A percentile compares a stretch with the other conserved stretches of the same genome.
These are phyloP conservation scores for Pomatorhinus ruficollis DNA, from an alignment of 2,113 vertebrate genomes.

Conservation along the genomic window DNA sequence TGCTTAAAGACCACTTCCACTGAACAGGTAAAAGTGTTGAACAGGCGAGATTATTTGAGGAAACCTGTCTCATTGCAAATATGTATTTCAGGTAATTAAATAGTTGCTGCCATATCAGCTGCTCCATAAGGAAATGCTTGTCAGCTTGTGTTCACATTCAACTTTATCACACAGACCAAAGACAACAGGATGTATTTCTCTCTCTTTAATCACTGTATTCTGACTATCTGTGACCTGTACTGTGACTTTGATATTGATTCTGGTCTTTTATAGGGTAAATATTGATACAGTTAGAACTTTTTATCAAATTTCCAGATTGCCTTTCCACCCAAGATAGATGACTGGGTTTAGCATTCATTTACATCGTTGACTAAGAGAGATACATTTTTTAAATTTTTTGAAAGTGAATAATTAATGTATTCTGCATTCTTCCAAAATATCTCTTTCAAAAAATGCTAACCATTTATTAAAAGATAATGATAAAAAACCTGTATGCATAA, in stretches of 20 bases:
- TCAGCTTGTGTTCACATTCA: not conserved
- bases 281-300: not conserved
- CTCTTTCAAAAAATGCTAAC: not conserved
- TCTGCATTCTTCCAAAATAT: not conserved
- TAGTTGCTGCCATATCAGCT: not conserved
- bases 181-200: not conserved
- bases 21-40: not conserved
- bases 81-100: not conserved
- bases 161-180: not conserved
- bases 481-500: not conserved
- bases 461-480: not conserved
- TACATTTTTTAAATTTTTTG: not conserved
- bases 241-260: slow-evolving; percentile 14
- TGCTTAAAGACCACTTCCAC: not conserved
- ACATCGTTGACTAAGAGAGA: not conserved
- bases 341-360: not conserved
- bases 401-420: not conserved
- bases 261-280: not conserved
- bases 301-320: not conserved
- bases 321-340: not conserved
- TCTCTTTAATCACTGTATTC: not conserved
- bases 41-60: not conserved
- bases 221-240: not conserved
- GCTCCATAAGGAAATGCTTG: not conserved
- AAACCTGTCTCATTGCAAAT: not conserved